These are phyloP conservation scores for Lycia hirtaria DNA, from an alignment of 2,888 invertebrate species.

Conservation along the genomic window DNA sequence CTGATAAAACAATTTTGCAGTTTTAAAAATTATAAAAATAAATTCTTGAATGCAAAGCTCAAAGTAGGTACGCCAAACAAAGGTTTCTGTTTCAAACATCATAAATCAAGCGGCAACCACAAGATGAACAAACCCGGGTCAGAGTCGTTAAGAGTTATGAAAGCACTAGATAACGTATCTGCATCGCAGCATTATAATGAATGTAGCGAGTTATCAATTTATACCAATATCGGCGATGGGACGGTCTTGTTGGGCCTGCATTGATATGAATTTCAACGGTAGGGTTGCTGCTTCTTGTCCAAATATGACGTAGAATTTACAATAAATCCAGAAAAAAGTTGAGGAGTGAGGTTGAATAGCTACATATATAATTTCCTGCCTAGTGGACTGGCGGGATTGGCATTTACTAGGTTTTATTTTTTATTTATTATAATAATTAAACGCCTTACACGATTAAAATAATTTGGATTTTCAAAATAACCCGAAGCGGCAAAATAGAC, in stretches of 20 bases:
- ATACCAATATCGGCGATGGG: slow-evolving; percentile 83
- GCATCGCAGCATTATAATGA: slow-evolving; percentile 73
- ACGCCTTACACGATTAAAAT: too few species aligned
- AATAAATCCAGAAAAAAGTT: too few species aligned
- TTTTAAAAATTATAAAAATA: not conserved
- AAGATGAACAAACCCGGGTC: slow-evolving; percentile 60
- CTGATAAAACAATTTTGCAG: too few species aligned
- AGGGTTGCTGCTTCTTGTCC: slow-evolving; percentile 60
- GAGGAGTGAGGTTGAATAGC: too few species aligned
- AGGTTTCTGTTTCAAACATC: slow-evolving; percentile 11
- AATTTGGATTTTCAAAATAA: too few species aligned
- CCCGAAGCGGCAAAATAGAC: too few species aligned
- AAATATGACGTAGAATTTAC: too few species aligned
- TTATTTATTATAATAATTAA: too few species aligned
- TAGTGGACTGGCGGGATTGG: too few species aligned
- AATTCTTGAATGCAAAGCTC: too few species aligned
- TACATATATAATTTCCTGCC: too few species aligned
- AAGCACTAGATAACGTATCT: slow-evolving; percentile 75
- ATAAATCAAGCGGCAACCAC: slow-evolving; percentile 40
- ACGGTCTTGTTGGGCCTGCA: slow-evolving; percentile 75
- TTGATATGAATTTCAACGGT: slow-evolving; percentile 76
- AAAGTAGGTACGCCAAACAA: not conserved
- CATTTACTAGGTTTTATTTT: too few species aligned
- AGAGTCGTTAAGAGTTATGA: slow-evolving; percentile 71
- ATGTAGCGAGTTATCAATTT: slow-evolving; percentile 82